These are phyloP conservation scores for Psophia crepitans DNA, from an alignment of 2,113 vertebrate species.

Conservation along the genomic window DNA sequence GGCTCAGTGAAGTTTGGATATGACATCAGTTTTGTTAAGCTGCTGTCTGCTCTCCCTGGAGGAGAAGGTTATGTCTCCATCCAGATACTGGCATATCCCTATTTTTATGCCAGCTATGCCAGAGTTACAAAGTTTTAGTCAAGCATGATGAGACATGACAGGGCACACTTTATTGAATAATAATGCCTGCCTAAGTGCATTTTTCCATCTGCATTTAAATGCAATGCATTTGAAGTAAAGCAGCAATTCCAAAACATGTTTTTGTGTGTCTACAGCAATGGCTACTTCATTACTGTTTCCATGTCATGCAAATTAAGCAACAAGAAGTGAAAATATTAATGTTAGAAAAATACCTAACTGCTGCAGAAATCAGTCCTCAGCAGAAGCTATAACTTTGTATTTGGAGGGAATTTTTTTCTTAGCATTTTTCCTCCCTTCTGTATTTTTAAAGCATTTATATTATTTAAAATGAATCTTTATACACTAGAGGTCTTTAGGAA, in stretches of 20 bases:
- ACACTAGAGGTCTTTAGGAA: slow-evolving; percentile 25
- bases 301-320: slow-evolving; percentile 9
- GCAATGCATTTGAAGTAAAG: slow-evolving; percentile 7
- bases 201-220: slow-evolving; percentile 54
- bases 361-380: background rate
- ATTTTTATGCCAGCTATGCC: slow-evolving; percentile 50
- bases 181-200: slow-evolving; percentile 42
- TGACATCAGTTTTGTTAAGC: background rate
- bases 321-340: background rate
- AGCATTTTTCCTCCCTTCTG: background rate
- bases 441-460: slow-evolving; percentile 50
- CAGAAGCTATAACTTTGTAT: background rate
- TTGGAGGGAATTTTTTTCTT: background rate
- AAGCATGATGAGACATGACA: slow-evolving; percentile 50
- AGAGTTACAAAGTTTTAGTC: slow-evolving; percentile 41
- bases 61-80: slow-evolving; percentile 17
- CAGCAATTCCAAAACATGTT: background rate
- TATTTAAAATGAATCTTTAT: slow-evolving; percentile 35
- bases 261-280: background rate
- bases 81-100: slow-evolving; percentile 26
- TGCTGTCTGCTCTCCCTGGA: background rate
- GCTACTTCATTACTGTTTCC: background rate
- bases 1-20: background rate
- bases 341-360: background rate
- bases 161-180: slow-evolving; percentile 33